phyloP scores from a whole-genome alignment of 2,888 invertebrate genomes.

The Iselma pallidipennis region DNA sequence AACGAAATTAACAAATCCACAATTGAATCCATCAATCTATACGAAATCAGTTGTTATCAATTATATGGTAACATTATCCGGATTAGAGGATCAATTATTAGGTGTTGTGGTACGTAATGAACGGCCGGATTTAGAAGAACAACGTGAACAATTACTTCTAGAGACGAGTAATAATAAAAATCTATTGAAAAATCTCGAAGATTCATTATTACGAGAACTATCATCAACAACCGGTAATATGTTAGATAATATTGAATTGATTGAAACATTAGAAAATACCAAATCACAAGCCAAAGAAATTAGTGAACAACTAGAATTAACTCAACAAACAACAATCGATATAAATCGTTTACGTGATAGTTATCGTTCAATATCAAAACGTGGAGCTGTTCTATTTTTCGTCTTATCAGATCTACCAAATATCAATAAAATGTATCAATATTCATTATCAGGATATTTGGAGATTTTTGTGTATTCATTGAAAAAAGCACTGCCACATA shows the following conservation, averaged over 20 bases:
- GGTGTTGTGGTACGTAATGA: constrained; percentile 89
- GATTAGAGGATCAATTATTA: constrained; percentile 87
- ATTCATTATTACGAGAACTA: constrained; percentile 81
- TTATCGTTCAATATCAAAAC: constrained; percentile 81
- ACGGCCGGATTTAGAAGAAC: constrained; percentile 84
- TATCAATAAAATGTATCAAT: constrained; percentile 92
- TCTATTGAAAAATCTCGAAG: constrained; percentile 80
- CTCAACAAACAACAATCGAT: constrained; percentile 74
- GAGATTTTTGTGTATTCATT: constrained; percentile 83
- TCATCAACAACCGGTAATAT: constrained; percentile 89
- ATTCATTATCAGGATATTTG: constrained; percentile 82
- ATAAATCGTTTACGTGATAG: constrained; percentile 84
- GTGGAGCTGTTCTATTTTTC: constrained; percentile 90
- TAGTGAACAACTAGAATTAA: constrained; percentile 75
- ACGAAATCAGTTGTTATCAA: constrained; percentile 89
- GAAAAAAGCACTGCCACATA: constrained; percentile 81
- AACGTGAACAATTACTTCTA: constrained; percentile 78
- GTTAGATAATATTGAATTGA: constrained; percentile 87
- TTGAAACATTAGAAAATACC: constrained; percentile 85
- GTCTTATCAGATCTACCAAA: constrained; percentile 87
- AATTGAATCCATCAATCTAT: constrained; percentile 83
- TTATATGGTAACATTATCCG: constrained; percentile 85
- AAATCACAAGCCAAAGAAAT: constrained; percentile 87
- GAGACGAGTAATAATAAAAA: constrained; percentile 88
- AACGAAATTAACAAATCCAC: constrained; percentile 87